Base-by-base conservation (phyloP, 2,797 vertebrate species). In the Xiphophorus birchmanni region DNA sequence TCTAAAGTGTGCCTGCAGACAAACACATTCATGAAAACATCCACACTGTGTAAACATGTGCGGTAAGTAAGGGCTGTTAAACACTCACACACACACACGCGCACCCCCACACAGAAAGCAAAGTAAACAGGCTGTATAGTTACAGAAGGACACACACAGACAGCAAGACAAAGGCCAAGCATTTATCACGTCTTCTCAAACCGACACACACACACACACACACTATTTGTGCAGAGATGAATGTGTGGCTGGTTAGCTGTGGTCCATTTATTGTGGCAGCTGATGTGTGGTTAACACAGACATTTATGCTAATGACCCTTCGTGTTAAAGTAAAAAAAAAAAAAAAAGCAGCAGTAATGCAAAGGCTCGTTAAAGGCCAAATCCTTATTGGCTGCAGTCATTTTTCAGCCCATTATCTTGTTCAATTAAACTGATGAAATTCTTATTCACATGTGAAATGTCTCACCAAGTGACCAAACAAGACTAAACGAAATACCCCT, bases 231-330 rank as follows among this genome's bases (percentile, higher is more conserved):
- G 82, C 80, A 84, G 77, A 84, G 85, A 90, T 90, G 86, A 87
- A 75, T 82, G 80, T 82, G 86, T 85, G 81, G 84, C 90, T 88
- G 82, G 81, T 90, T 92, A 88, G 89, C 91, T 60, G 84, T 84
- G 90, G 89, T 88, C 85, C 92, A 94, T 93, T 93, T 92, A 90
- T 83, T 87, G 87, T 89, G 88, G 90, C 90, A 91, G 91, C 89
- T 92, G 89, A 93, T 91, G 94, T 91, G 93, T 90, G 84, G 88
- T 94, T 94, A 93, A 93, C 90, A 89, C 88, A 91, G 89, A 93
- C 91, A 89, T 93, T 93, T 93, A 94, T 93, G 91, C 90, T 93
- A 95, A 95, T 94, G 91, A 86, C 74, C 84, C 45, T 63, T 75
- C 7, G 35, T 74, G 87, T 86, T 92, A 87, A 71, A 47, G 29